Evolutionary conservation across 2,888 invertebrate species (phyloP), one percentile per base, ranked within the genome.

Genomic region (Cephus sareptanus): DNA sequence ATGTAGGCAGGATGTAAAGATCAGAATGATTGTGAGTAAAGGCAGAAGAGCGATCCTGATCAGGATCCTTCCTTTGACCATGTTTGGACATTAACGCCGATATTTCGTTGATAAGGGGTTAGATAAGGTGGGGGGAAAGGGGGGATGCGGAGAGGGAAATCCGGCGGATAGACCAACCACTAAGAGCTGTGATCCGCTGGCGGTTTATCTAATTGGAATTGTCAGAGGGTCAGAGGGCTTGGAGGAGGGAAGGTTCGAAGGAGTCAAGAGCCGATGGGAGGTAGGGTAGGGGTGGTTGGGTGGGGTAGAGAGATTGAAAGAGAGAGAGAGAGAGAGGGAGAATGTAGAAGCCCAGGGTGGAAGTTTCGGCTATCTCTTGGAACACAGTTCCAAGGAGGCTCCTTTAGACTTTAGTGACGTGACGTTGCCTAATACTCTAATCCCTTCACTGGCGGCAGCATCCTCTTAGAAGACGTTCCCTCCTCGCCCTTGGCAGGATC

Each of bases 141-240:
- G 73, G 77, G 76, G 74, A 69, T 76, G 74, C 68, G 34, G 33
- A 78, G 77, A 34, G 75, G 79, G 76, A 82, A 80, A 83, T 80
- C 79, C 80, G 71, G 79, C 76, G 81, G 80, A 79, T 80, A 84
- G 87, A 82, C 86, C 82, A 83, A 89, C 88, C 88, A 85, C 89
- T 89, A 87, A 88, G 89, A 89, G 88, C 87, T 84, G 85, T 88
- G 89, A 90, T 90, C 89, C 87, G 85, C 80, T 84, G 86, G 90
- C 83, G 90, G 89, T 91, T 91, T 90, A 89, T 90, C 88, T 90
- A 91, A 91, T 91, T 90, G 90, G 87, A 90, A 90, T 90, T 90
- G 89, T 90, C 90, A 75, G 73, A 68, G 56, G 75, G 75, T 76
- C 75, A 56, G 89, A 88, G 88, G 84, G 86, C 83, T 86, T 77